Percentiles rank a stretch among this genome's conserved stretches.
These are phyloP conservation scores for Platycercus adscitus DNA, from an alignment of 2,113 vertebrate genomes.

Conservation along the genomic window DNA sequence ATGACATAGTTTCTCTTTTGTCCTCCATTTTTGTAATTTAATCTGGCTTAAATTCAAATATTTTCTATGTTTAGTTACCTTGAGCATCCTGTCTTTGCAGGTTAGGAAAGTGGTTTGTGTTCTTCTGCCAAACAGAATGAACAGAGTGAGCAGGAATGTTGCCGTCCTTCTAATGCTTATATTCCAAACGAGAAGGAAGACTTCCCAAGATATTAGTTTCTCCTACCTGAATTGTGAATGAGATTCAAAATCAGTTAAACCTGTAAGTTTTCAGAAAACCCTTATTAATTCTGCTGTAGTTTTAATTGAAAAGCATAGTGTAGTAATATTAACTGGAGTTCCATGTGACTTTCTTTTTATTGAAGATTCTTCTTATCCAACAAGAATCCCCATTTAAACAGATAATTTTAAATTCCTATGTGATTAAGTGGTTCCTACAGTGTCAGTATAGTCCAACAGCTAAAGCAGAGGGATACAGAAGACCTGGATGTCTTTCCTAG, in stretches of 20 bases:
- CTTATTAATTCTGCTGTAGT: neutral
- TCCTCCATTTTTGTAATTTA: slow-evolving; percentile 35
- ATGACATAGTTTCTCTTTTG: slow-evolving; percentile 11
- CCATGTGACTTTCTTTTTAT: neutral
- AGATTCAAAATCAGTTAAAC: neutral
- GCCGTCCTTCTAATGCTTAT: neutral
- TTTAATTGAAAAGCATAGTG: neutral
- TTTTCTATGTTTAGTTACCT: neutral
- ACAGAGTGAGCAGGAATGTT: neutral
- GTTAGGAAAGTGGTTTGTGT: slow-evolving; percentile 30
- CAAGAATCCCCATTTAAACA: neutral
- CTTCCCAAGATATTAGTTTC: neutral
- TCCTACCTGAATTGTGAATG: neutral
- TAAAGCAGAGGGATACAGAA: neutral
- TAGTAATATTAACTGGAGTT: neutral
- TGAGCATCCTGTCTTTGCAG: slow-evolving; percentile 49
- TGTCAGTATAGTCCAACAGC: neutral
- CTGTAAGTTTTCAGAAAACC: neutral
- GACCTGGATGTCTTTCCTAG: neutral
- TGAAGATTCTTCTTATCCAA: neutral
- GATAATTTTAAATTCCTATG: neutral
- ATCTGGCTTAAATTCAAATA: slow-evolving; percentile 35
- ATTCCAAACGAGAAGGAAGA: neutral
- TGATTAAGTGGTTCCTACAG: neutral
- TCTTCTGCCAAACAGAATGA: slow-evolving; percentile 44